A percentile compares a stretch with the other conserved stretches of the same genome.
Conservation (phyloP, 2,888 invertebrate species). For the Zaprionus lineosus region DNA sequence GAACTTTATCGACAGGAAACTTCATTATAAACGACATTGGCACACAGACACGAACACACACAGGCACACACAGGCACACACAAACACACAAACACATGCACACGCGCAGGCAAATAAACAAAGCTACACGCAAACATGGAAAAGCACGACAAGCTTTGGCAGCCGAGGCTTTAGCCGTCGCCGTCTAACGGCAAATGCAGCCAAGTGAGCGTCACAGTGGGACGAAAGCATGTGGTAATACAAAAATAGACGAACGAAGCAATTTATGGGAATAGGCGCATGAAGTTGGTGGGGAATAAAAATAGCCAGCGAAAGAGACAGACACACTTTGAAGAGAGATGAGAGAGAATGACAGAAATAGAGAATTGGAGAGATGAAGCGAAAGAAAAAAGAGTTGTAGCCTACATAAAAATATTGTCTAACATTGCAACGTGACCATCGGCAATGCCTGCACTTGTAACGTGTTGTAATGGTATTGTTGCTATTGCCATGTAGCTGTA, state of each 20-base stretch:
- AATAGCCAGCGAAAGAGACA: background rate
- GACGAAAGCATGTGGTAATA: constrained; percentile 52
- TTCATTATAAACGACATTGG: constrained; percentile 76
- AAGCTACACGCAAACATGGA: no score
- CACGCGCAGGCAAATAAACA: no score
- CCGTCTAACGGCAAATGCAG: constrained; percentile 53
- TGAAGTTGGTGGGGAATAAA: constrained; percentile 28
- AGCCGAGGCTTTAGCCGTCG: background rate
- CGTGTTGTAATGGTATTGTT: constrained; percentile 49
- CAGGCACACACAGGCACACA: constrained; percentile 7
- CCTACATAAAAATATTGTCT: constrained; percentile 33
- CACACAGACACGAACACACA: constrained; percentile 46
- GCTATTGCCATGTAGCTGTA: constrained; percentile 60
- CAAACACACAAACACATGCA: background rate
- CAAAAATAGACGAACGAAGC: constrained; percentile 57
- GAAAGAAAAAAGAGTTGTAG: background rate
- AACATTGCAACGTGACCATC: constrained; percentile 75
- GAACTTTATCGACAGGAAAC: constrained; percentile 74
- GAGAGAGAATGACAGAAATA: background rate
- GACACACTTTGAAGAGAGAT: background rate
- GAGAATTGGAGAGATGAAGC: no score
- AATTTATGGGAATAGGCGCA: constrained; percentile 46
- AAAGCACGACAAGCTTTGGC: constrained; percentile 23
- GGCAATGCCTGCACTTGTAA: constrained; percentile 68
- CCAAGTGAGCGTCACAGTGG: constrained; percentile 29